Base-by-base conservation (phyloP, 2,797 vertebrate species). In the Austrolebias charrua region DNA sequence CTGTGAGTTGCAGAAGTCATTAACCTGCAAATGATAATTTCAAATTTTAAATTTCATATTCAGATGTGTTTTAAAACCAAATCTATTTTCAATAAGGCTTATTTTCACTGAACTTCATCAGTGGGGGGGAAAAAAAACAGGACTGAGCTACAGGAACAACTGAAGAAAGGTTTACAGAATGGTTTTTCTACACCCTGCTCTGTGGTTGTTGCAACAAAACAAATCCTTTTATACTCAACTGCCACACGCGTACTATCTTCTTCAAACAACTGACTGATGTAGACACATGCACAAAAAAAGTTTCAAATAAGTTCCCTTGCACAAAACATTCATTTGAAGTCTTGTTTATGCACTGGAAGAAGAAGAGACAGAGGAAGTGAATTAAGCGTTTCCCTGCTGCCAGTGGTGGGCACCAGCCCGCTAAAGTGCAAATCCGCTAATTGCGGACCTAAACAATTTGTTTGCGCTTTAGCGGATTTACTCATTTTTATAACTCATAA, bases 241-340 rank as follows among this genome's bases (percentile, higher is more conserved):
- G 62, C 24, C 5, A 24, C 14, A 16, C 33, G 45, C 50, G 11
- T 10, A 44, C 33, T 61, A 67, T 35, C 35, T 56, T 47, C 9
- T 2, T 64, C 4, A 3, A 11, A 42, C 28, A n/a, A 7, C 18
- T 51, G 11, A 16, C 35, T 18, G 7, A 55, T 55, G 19, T 4
- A 20, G 16, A 20, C 47, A 58, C 28, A 44, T 48, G 51, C 18
- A 24, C 2, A 45, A 45, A 20, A 13, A 7, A n/a, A 55, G 12
- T 33, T 20, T 29, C 35, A 55, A 35, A 19, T 7, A 53, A n/a
- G 38, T 38, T 56, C 48, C 35, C 40, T 46, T 12, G 18, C 20
- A 60, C 11, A 24, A 50, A 62, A 31, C 33, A 40, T 20, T 49
- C 0, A 54, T 48, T 63, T 49, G 7, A 20, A 49, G 6, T 50